A percentile compares a stretch with the other conserved stretches of the same genome.
These are phyloP conservation scores for Phyllotis vaccarum DNA, from an alignment of 2,797 vertebrate species.

Conservation along the genomic window DNA sequence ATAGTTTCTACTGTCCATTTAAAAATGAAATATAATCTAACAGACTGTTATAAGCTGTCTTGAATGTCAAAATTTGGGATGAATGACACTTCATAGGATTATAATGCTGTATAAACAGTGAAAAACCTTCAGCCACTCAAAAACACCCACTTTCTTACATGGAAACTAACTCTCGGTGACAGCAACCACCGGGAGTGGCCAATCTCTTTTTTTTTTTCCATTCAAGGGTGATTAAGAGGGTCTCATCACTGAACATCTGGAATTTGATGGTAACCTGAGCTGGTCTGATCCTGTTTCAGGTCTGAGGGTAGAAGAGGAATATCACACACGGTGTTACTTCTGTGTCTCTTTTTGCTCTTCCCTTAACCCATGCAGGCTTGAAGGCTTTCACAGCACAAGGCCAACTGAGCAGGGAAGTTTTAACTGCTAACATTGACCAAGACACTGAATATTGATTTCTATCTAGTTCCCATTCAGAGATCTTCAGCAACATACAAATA, in stretches of 20 bases:
- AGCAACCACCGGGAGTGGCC: background rate
- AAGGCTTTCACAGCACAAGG: background rate
- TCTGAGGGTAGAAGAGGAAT: constrained; percentile 54
- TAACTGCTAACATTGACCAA: background rate
- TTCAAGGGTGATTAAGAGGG: constrained; percentile 43
- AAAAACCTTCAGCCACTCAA: constrained; percentile 30
- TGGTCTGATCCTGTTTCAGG: constrained; percentile 51
- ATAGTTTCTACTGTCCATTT: constrained; percentile 30
- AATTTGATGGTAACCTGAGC: background rate
- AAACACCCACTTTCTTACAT: constrained; percentile 56
- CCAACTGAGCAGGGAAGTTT: background rate
- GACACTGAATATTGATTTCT: constrained; percentile 12
- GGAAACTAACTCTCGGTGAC: constrained; percentile 48
- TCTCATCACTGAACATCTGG: constrained; percentile 62
- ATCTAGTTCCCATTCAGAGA: background rate
- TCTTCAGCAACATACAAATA: background rate
- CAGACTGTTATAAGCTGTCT: background rate
- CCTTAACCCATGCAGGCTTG: background rate
- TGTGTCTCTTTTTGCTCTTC: background rate
- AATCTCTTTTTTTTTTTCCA: constrained; percentile 13
- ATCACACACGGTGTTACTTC: background rate
- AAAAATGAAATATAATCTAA: constrained; percentile 42
- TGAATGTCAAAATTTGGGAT: constrained; percentile 55
- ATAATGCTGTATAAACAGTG: constrained; percentile 51
- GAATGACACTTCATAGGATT: constrained; percentile 37